These are phyloP conservation scores for Proisotoma minuta DNA, from an alignment of 2,888 invertebrate genomes.

Conservation along the genomic window DNA sequence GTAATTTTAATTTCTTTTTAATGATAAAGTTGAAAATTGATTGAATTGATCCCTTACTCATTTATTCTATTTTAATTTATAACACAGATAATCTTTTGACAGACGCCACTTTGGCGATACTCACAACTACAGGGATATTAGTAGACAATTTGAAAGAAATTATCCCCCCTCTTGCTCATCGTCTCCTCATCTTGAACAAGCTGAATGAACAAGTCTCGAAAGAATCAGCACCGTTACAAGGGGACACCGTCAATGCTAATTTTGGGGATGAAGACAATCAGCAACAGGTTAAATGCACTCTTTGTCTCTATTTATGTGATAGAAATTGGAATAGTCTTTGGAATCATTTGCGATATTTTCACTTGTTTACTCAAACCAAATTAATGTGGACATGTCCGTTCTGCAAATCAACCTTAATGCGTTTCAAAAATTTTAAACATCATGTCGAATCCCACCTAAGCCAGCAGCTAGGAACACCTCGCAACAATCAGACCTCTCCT, in stretches of 20 bases:
- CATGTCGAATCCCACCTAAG: neutral
- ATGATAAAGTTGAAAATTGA: no score
- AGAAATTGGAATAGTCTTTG: neutral
- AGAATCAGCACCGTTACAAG: neutral
- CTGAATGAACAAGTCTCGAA: neutral
- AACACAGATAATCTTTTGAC: neutral
- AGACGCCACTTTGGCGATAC: neutral
- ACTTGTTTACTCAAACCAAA: neutral
- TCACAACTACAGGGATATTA: neutral
- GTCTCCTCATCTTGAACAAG: neutral
- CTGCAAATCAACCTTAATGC: neutral
- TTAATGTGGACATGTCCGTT: conserved; percentile 5
- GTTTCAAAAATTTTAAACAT: conserved; percentile 7
- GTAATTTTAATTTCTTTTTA: no score
- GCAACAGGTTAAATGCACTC: neutral
- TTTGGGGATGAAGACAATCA: no score
- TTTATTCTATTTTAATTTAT: no score
- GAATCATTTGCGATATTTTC: neutral
- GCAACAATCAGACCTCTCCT: neutral
- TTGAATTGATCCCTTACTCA: no score
- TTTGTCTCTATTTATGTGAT: neutral
- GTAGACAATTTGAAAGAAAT: conserved; percentile 9
- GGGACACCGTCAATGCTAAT: neutral
- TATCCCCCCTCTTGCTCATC: conserved; percentile 5
- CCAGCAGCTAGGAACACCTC: neutral